Conservation (phyloP, 1,140 invertebrate genomes). For the Procambarus virginalis region DNA sequence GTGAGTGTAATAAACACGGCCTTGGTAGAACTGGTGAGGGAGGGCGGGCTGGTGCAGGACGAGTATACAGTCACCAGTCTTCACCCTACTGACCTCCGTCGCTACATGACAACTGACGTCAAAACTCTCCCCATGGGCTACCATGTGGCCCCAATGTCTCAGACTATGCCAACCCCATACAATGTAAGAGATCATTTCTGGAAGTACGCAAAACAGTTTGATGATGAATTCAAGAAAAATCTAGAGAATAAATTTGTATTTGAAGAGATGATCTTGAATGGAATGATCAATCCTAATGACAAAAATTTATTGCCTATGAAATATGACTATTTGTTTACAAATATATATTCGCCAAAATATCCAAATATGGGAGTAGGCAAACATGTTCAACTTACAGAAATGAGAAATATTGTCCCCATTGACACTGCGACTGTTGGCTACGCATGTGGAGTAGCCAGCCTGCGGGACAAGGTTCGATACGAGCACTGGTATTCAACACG, state of each 20-base stretch:
- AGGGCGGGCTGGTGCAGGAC: neutral
- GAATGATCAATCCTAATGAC: neutral
- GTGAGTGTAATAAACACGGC: slow-evolving; percentile 7
- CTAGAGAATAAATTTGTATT: neutral
- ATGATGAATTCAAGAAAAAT: neutral
- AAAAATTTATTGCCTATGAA: neutral
- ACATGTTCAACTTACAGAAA: neutral
- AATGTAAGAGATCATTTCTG: slow-evolving; percentile 6
- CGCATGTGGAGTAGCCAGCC: neutral
- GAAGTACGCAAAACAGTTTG: slow-evolving; percentile 20
- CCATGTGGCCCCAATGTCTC: neutral
- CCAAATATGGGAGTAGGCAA: neutral
- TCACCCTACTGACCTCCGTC: neutral
- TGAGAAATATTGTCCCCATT: neutral
- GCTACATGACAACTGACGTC: neutral
- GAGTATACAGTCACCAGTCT: neutral
- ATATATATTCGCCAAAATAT: neutral
- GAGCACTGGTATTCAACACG: neutral
- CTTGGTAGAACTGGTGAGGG: slow-evolving; percentile 27
- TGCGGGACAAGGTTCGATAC: neutral
- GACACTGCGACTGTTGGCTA: neutral
- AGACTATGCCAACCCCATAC: neutral
- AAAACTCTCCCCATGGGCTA: neutral
- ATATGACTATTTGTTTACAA: neutral
- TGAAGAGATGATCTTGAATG: neutral